Evolutionary conservation across 2,888 invertebrate genomes (phyloP).

Genomic region (Mantis religiosa): DNA sequence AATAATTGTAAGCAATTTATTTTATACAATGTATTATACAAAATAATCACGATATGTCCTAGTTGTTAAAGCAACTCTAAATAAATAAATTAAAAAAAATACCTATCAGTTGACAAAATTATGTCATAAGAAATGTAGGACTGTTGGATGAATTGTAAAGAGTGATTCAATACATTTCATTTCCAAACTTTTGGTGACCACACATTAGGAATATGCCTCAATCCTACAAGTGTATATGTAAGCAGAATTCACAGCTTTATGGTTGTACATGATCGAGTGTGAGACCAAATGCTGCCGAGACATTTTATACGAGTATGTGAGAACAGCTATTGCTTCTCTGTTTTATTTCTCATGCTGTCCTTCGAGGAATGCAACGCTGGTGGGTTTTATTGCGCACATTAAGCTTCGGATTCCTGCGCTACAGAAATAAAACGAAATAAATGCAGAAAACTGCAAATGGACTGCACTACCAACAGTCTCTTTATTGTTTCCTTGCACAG

Average conservation of each 20-base stretch:
- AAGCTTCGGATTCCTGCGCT: neutral
- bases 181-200: no score
- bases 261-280: neutral
- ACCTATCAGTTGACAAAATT: no score
- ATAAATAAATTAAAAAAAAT: no score
- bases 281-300: neutral
- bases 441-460: neutral
- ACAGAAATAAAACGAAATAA: neutral
- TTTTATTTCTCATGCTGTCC: neutral
- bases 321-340: neutral
- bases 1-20: no score
- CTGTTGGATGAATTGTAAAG: no score
- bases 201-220: no score
- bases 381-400: neutral
- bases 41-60: no score
- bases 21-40: no score
- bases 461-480: neutral
- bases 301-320: neutral
- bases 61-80: no score
- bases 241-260: neutral
- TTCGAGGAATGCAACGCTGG: neutral
- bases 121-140: no score
- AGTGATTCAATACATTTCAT: no score
- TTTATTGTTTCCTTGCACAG: neutral
- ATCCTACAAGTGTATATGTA: no score